Evolutionary conservation across 2,797 vertebrate species (phyloP).

Genomic region (Sparus aurata): DNA sequence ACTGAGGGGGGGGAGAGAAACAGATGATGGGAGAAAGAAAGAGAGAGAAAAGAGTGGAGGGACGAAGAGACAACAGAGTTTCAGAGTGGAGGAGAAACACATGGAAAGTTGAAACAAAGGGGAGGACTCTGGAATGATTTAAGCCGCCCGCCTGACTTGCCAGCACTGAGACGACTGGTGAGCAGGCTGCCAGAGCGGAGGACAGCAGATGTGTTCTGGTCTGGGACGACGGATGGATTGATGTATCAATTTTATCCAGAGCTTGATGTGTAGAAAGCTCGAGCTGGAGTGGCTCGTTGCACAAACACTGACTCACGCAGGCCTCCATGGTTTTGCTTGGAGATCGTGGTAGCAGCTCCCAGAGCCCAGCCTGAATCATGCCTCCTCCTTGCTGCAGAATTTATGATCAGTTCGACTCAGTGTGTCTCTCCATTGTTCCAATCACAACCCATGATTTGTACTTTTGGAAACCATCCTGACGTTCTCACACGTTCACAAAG

Average conservation of each 20-base stretch:
- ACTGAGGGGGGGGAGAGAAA: background rate
- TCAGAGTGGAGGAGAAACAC: conserved; percentile 64
- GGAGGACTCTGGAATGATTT: conserved; percentile 73
- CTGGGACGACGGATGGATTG: conserved; percentile 55
- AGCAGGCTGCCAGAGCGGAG: conserved; percentile 60
- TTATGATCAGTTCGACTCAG: conserved; percentile 39
- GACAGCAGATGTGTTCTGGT: conserved; percentile 66
- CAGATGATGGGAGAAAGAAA: conserved; percentile 42
- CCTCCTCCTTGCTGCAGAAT: conserved; percentile 38
- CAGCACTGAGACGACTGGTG: conserved; percentile 64
- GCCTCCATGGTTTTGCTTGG: conserved; percentile 32
- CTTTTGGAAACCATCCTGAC: conserved; percentile 12
- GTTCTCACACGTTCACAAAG: background rate
- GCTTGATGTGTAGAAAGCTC: conserved; percentile 47
- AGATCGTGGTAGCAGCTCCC: conserved; percentile 15
- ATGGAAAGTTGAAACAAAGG: conserved; percentile 75
- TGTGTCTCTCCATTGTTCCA: conserved; percentile 35
- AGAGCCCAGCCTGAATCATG: conserved; percentile 36
- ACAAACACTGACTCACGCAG: conserved; percentile 29
- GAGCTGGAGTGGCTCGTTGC: conserved; percentile 27
- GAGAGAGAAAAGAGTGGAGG: conserved; percentile 23
- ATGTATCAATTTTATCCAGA: conserved; percentile 61
- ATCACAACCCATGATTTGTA: conserved; percentile 26
- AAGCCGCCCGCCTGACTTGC: conserved; percentile 59
- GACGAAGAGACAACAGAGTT: conserved; percentile 26